Evolutionary conservation across 2,113 vertebrate species (phyloP).

Genomic region (Halichoerus grypus): DNA sequence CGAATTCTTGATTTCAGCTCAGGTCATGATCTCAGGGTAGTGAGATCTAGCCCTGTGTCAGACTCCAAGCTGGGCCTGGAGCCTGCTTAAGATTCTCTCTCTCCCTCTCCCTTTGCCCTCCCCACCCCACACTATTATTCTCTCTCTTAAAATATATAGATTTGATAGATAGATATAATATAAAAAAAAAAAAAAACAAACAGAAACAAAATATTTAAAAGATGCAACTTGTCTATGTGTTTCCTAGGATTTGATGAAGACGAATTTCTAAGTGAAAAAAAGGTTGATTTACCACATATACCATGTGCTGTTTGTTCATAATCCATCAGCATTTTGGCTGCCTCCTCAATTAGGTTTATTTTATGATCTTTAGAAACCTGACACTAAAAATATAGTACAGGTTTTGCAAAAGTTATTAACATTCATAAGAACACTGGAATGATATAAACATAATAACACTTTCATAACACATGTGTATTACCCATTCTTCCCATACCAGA

Average conservation of each 20-base stretch:
- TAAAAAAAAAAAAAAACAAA: background rate
- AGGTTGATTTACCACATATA: background rate
- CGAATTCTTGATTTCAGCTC: too few species aligned
- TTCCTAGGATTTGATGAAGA: background rate
- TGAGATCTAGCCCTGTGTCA: background rate
- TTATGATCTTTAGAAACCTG: background rate
- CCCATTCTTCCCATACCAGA: background rate
- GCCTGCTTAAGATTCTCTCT: background rate
- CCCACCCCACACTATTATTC: background rate
- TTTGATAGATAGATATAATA: background rate
- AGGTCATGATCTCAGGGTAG: background rate
- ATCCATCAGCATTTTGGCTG: background rate
- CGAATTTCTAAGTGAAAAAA: background rate
- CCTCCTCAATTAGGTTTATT: background rate
- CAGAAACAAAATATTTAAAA: background rate
- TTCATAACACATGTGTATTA: background rate
- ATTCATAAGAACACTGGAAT: background rate
- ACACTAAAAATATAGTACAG: background rate
- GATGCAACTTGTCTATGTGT: fast-evolving
- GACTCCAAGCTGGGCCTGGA: background rate
- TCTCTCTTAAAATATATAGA: background rate
- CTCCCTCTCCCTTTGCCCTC: background rate
- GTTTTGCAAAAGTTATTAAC: slow-evolving; percentile 5
- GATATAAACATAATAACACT: background rate
- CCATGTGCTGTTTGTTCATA: background rate